Percentiles rank a stretch among this genome's conserved stretches.
phyloP scores from a whole-genome alignment of 2,113 vertebrate species.

The Peucedramus taeniatus region DNA sequence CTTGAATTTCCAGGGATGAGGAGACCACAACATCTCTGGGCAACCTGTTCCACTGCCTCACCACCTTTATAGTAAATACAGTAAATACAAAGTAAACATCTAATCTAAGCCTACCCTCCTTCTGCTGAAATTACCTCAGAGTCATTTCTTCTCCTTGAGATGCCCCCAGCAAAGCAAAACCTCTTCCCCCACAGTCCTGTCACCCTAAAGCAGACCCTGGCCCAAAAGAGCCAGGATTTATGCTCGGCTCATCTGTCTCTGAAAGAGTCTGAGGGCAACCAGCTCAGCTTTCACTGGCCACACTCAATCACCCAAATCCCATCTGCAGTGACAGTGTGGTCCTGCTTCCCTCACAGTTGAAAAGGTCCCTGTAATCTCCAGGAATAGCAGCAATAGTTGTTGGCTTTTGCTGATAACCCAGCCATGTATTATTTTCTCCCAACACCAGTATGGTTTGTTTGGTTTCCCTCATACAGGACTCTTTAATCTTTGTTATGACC shows the following conservation, averaged over 20 bases:
- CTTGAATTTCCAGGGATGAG: neutral
- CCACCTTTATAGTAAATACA: neutral
- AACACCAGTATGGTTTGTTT: neutral
- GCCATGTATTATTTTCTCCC: neutral
- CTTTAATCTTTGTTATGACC: slow-evolving; percentile 54
- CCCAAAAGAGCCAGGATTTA: neutral
- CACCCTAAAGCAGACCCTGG: neutral
- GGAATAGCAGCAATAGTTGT: neutral
- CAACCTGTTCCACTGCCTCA: neutral
- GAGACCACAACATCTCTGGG: neutral
- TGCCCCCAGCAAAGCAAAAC: neutral
- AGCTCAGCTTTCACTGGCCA: neutral
- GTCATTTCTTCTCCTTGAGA: neutral
- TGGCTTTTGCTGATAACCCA: slow-evolving; percentile 24
- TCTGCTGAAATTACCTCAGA: neutral
- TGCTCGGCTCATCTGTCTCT: neutral
- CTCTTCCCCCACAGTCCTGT: neutral
- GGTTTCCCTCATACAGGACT: neutral
- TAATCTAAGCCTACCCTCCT: neutral
- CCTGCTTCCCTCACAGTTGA: slow-evolving; percentile 6
- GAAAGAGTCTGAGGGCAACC: neutral
- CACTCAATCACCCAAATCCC: neutral
- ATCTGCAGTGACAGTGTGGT: neutral
- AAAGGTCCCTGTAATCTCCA: slow-evolving; percentile 19
- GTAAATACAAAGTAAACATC: neutral